Evolutionary conservation across 1,140 invertebrate species (phyloP), one percentile per base, ranked within the genome.

Genomic region (Hyles vespertilio): DNA sequence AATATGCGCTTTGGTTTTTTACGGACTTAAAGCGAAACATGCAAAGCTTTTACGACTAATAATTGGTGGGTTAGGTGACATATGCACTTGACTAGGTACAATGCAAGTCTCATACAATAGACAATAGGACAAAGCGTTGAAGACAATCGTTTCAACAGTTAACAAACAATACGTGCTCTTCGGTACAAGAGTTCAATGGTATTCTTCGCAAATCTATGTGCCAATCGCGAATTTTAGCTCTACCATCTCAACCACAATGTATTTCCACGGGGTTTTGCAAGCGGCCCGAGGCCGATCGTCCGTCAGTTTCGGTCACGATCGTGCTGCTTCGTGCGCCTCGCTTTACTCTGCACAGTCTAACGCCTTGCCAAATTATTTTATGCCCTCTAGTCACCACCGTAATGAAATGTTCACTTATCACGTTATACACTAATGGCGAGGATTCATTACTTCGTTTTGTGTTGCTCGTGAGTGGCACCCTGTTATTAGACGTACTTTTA

Each of bases 141-240:
- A 11, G 10, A 53, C 10, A 34, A 51, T 32, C 50, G 32, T 55
- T 47, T 9, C 53, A 55, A 55, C 33, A 40, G 45, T 48, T 5
- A n/a, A 48, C 32, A 61, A 68, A 70, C 71, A 73, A 73, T 73
- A 54, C 56, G 62, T 56, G 57, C 61, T 61, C 54, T 51, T 45
- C 59, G 56, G 22, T 66, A 64, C 55, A 61, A 59, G 50, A 65
- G 67, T 56, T 74, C 56, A 70, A 74, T 70, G 66, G 64, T 64
- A 57, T 72, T 71, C 67, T 72, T 70, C 62, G 68, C 68, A 65
- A 65, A 71, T 73, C 67, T 70, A 60, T 81, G 72, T 72, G 65
- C 67, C 71, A 78, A 82, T 85, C 72, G 78, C 71, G 69, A 72
- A 81, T 79, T 79, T 74, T 72, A 79, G 77, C 80, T 73, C 76